Percentiles rank a stretch among this genome's conserved stretches.
Conservation (phyloP, 2,113 vertebrate species). For the Crotalus horridus region DNA sequence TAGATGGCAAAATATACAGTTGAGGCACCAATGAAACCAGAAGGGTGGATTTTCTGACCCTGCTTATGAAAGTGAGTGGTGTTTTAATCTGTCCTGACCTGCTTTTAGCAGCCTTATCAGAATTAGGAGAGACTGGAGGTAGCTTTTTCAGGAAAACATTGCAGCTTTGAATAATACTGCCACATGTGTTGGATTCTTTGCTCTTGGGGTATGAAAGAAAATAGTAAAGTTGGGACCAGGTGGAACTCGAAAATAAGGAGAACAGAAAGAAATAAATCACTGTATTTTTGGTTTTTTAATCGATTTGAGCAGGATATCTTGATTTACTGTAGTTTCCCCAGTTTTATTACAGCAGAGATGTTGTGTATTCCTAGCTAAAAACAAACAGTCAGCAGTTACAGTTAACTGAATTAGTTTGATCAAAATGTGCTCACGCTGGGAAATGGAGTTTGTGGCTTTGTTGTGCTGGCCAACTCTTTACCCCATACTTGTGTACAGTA, state of each 20-base stretch:
- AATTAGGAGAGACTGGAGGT: background rate
- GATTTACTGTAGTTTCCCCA: background rate
- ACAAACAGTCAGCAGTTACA: background rate
- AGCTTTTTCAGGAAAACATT: background rate
- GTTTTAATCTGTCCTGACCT: background rate
- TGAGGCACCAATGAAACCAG: accelerated
- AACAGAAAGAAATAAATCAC: background rate
- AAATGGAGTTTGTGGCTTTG: background rate
- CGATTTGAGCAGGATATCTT: background rate
- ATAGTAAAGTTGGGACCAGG: background rate
- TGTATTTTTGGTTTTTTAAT: background rate
- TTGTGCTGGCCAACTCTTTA: background rate
- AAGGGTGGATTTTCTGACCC: background rate
- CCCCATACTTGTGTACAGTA: background rate
- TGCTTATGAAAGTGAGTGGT: accelerated
- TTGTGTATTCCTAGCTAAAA: accelerated
- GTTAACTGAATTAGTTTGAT: background rate
- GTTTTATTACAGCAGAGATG: background rate
- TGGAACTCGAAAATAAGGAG: background rate
- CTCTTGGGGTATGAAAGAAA: background rate
- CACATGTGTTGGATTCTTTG: background rate
- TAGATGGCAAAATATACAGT: background rate
- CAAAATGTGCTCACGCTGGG: background rate
- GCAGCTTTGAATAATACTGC: slow-evolving; percentile 7
- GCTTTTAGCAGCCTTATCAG: background rate